Evolutionary conservation across 1,140 invertebrate genomes (phyloP).

Genomic region (Cylas formicarius): DNA sequence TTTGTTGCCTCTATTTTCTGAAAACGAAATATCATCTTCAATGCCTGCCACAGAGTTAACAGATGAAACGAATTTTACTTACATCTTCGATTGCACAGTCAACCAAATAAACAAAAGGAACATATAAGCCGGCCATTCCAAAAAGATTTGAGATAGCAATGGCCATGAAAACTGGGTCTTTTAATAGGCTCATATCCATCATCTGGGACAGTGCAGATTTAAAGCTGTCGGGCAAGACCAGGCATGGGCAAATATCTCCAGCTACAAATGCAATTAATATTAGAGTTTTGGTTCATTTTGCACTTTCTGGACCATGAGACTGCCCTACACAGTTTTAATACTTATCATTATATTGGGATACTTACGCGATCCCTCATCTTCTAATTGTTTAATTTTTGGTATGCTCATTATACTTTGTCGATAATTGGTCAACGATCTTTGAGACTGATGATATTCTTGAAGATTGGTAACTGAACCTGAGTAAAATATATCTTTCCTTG

Average conservation of each 20-base stretch:
- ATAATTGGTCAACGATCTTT: slow-evolving; percentile 84
- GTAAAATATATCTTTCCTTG: slow-evolving; percentile 97
- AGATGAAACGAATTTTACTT: slow-evolving; percentile 35
- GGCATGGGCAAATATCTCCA: slow-evolving; percentile 69
- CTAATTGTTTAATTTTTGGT: slow-evolving; percentile 36
- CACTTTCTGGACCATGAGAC: background rate
- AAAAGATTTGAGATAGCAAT: slow-evolving; percentile 93
- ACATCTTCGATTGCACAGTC: slow-evolving; percentile 68
- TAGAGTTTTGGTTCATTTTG: no score
- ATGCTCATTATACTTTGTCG: slow-evolving; percentile 55
- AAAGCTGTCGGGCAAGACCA: slow-evolving; percentile 70
- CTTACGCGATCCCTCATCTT: slow-evolving; percentile 60
- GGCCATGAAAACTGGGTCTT: slow-evolving; percentile 84
- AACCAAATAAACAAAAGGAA: slow-evolving; percentile 91
- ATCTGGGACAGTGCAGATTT: slow-evolving; percentile 80
- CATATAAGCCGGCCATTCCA: slow-evolving; percentile 89
- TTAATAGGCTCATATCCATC: slow-evolving; percentile 86
- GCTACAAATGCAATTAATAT: slow-evolving; percentile 40
- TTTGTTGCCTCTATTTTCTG: slow-evolving; percentile 65
- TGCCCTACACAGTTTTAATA: no score
- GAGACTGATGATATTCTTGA: slow-evolving; percentile 86
- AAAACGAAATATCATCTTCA: slow-evolving; percentile 33
- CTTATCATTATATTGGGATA: no score
- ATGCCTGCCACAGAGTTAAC: background rate
- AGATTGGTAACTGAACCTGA: slow-evolving; percentile 88